A percentile compares a stretch with the other conserved stretches of the same genome.
These are phyloP conservation scores for Lophotis ruficrista DNA, from an alignment of 2,113 vertebrate species.

Conservation along the genomic window DNA sequence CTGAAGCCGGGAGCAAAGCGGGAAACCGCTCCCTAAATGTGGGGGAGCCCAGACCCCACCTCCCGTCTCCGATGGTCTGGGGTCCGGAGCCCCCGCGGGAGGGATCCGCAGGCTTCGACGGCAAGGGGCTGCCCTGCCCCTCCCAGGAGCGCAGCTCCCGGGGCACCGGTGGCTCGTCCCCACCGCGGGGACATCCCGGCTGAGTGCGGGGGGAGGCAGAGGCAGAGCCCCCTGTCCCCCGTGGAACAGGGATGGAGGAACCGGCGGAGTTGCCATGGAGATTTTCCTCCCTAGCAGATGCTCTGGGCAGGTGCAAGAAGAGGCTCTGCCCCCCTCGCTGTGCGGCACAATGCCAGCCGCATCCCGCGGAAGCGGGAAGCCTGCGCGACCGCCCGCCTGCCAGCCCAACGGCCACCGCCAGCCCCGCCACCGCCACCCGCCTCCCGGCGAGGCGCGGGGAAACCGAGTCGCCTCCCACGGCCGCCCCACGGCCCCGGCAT, in stretches of 20 bases:
- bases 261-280: conserved; percentile 57
- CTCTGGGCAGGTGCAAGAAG: conserved; percentile 69
- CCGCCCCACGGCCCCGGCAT: background rate
- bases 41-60: background rate
- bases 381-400: background rate
- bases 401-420: background rate
- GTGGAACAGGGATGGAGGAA: conserved; percentile 26
- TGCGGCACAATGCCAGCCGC: conserved; percentile 43
- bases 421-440: background rate
- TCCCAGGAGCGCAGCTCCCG: background rate
- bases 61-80: background rate
- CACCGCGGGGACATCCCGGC: background rate
- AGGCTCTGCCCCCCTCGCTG: conserved; percentile 66
- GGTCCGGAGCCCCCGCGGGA: background rate
- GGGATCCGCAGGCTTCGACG: background rate
- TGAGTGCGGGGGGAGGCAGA: background rate
- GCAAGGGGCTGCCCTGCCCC: background rate
- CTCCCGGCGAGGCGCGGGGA: rapidly evolving
- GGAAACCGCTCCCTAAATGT: rapidly evolving
- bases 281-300: conserved; percentile 66
- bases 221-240: conserved; percentile 36
- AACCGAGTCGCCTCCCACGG: background rate
- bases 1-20: background rate
- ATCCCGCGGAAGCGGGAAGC: conserved; percentile 44
- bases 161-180: background rate